Percentiles rank a stretch among this genome's conserved stretches.
phyloP scores from a whole-genome alignment of 1,140 invertebrate species.

The Cherax destructor region DNA sequence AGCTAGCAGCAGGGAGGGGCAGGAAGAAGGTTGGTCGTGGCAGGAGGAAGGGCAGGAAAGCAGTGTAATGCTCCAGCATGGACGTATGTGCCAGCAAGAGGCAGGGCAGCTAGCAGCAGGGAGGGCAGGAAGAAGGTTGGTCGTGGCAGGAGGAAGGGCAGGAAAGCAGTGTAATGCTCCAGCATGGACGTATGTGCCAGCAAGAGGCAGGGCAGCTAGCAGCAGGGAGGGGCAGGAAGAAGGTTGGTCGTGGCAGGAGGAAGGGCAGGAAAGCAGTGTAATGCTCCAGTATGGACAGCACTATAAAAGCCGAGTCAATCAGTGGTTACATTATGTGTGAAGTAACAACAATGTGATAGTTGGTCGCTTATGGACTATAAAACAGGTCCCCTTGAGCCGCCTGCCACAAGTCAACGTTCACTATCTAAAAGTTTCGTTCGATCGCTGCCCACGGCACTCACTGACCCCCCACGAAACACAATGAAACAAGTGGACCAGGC shows the following conservation, averaged over 20 bases:
- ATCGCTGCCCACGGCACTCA: background rate
- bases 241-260: background rate
- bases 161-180: no score
- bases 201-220: background rate
- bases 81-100: no score
- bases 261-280: background rate
- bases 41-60: no score
- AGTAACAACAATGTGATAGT: conserved; percentile 66
- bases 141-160: background rate
- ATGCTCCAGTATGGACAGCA: conserved; percentile 13
- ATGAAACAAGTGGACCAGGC: background rate
- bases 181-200: no score
- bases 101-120: background rate
- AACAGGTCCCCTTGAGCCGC: conserved; percentile 55
- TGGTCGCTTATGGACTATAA: conserved; percentile 66
- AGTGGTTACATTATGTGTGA: conserved; percentile 65
- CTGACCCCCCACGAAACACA: background rate
- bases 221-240: background rate
- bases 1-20: background rate
- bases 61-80: no score
- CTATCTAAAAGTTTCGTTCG: conserved; percentile 29
- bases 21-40: background rate
- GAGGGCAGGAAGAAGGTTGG: background rate
- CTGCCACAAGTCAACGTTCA: background rate
- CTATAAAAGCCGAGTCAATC: conserved; percentile 60